Conservation (phyloP, 2,113 vertebrate genomes). For the Phoxinus phoxinus region DNA sequence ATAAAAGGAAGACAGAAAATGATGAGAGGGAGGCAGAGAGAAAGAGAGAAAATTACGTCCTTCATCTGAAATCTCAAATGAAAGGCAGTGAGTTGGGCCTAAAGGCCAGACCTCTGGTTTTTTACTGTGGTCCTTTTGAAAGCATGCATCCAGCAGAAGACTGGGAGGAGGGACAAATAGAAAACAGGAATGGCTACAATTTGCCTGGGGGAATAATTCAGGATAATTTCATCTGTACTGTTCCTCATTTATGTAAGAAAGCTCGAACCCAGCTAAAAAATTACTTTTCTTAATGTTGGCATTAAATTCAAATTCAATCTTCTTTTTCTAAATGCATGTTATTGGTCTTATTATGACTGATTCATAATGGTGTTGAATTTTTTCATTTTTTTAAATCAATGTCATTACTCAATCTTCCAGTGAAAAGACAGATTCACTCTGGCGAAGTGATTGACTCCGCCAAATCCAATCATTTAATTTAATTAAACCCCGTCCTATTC, state of each 20-base stretch:
- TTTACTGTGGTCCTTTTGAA: conserved; percentile 75
- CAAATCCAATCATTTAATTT: too few species aligned
- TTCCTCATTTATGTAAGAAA: background rate
- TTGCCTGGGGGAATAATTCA: background rate
- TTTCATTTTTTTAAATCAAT: background rate
- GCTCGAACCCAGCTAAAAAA: background rate
- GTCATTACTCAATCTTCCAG: too few species aligned
- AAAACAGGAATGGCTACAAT: conserved; percentile 56
- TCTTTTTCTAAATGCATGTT: background rate
- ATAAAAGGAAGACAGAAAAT: conserved; percentile 39
- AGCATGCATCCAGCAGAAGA: conserved; percentile 62
- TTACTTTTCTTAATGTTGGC: background rate
- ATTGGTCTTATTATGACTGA: background rate
- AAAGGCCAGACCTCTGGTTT: conserved; percentile 71
- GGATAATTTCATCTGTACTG: conserved; percentile 10
- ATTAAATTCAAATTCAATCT: background rate
- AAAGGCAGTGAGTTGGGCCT: conserved; percentile 65
- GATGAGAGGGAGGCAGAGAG: conserved; percentile 32
- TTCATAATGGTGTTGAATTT: too few species aligned
- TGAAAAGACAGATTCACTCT: too few species aligned
- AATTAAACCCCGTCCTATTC: background rate
- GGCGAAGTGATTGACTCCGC: too few species aligned
- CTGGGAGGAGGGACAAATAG: conserved; percentile 57
- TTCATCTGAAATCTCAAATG: conserved; percentile 72
- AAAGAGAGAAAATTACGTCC: conserved; percentile 56